Evolutionary conservation across 2,888 invertebrate species (phyloP).

Genomic region (Tubiluchus corallicola): DNA sequence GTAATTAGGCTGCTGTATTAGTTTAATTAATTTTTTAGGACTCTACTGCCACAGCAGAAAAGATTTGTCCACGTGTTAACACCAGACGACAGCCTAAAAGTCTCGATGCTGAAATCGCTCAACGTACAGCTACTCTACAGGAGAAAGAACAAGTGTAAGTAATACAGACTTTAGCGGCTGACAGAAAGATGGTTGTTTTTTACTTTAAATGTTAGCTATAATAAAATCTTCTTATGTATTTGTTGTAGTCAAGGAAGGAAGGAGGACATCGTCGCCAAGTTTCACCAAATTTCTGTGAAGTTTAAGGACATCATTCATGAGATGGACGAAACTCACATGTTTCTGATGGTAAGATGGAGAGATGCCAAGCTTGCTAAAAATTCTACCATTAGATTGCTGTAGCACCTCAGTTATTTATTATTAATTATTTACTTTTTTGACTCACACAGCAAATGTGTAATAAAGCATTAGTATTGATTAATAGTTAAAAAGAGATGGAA

Average conservation of each 20-base stretch:
- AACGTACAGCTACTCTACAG: constrained; percentile 20
- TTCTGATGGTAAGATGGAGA: constrained; percentile 19
- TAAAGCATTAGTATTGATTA: no score
- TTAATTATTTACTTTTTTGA: constrained; percentile 14
- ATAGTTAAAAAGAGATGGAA: no score
- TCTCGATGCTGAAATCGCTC: constrained; percentile 24
- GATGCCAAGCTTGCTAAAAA: no score
- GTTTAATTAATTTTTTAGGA: constrained; percentile 17
- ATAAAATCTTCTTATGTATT: neutral
- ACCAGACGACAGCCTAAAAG: constrained; percentile 19
- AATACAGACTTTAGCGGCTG: neutral
- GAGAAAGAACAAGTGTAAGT: constrained; percentile 23
- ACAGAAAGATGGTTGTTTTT: neutral
- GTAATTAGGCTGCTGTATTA: no score
- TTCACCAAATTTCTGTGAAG: constrained; percentile 19
- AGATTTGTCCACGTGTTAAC: constrained; percentile 19
- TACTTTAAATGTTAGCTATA: constrained; percentile 6
- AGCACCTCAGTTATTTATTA: no score
- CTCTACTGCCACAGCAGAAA: constrained; percentile 18
- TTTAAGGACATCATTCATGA: constrained; percentile 18
- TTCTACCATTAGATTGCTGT: no score
- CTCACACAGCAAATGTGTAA: no score
- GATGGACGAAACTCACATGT: constrained; percentile 15
- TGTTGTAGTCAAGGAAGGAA: constrained; percentile 21
- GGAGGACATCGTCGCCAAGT: constrained; percentile 21